These are phyloP conservation scores for Trichogramma pretiosum DNA, from an alignment of 1,140 invertebrate genomes.

Conservation along the genomic window DNA sequence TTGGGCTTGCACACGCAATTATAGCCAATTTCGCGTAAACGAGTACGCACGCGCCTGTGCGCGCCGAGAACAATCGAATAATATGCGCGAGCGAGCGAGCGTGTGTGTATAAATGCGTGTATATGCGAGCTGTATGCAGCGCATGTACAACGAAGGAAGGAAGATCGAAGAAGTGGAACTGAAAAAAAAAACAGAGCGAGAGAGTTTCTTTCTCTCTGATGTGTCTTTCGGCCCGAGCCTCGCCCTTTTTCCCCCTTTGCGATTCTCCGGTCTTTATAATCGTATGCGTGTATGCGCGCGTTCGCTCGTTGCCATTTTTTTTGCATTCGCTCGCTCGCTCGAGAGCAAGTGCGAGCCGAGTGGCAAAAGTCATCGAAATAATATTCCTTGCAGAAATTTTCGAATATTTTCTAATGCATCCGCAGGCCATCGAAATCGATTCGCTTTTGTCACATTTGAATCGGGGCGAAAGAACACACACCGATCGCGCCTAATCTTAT, in stretches of 20 bases:
- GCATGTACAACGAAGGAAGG: constrained; percentile 3
- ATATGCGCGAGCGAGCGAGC: not conserved
- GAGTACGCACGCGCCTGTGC: constrained; percentile 17
- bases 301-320: too few species aligned
- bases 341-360: too few species aligned
- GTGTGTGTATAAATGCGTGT: not conserved
- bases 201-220: constrained; percentile 14
- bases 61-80: constrained; percentile 7
- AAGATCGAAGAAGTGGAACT: constrained; percentile 9
- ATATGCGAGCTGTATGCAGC: constrained; percentile 5
- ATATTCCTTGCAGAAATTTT: too few species aligned
- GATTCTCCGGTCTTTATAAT: too few species aligned
- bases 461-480: too few species aligned
- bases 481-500: constrained; percentile 31
- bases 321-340: too few species aligned
- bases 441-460: too few species aligned
- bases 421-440: too few species aligned
- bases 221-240: not conserved
- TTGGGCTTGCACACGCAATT: constrained; percentile 27
- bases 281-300: too few species aligned
- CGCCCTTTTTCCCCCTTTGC: not conserved
- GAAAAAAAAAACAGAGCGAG: constrained; percentile 11
- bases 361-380: too few species aligned
- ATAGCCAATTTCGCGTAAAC: constrained; percentile 31
- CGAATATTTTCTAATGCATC: too few species aligned